These are phyloP conservation scores for Aphaenogaster rudis DNA, from an alignment of 1,140 invertebrate species.

Conservation along the genomic window DNA sequence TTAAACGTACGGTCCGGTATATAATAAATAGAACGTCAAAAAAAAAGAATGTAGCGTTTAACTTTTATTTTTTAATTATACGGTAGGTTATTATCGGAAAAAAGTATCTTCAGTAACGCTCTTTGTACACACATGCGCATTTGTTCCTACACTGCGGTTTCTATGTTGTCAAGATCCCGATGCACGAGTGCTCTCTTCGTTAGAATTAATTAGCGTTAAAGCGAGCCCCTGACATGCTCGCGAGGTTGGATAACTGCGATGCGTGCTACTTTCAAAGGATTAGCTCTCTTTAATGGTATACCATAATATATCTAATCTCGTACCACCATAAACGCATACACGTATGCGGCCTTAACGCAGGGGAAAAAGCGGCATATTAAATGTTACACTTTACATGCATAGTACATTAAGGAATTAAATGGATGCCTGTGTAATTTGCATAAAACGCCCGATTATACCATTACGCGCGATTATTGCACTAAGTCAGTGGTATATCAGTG, in stretches of 20 bases:
- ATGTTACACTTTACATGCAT: conserved; percentile 32
- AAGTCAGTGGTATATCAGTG: background rate
- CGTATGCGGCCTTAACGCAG: background rate
- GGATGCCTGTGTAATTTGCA: conserved; percentile 28
- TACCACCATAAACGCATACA: conserved; percentile 26
- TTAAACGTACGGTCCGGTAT: background rate
- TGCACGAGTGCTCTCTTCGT: conserved; percentile 70
- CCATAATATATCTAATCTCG: conserved; percentile 60
- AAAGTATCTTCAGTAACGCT: conserved; percentile 1
- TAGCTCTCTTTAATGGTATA: conserved; percentile 54
- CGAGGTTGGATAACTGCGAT: conserved; percentile 52
- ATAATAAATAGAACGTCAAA: conserved; percentile 30
- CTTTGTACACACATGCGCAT: conserved; percentile 13
- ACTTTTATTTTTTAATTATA: conserved; percentile 42
- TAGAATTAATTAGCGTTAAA: conserved; percentile 76
- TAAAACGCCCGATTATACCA: conserved; percentile 14
- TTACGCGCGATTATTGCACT: conserved; percentile 34
- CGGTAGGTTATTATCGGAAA: conserved; percentile 3
- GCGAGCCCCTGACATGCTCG: conserved; percentile 51
- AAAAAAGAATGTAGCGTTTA: conserved; percentile 23
- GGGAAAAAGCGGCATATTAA: conserved; percentile 46
- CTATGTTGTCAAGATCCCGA: conserved; percentile 44
- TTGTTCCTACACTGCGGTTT: conserved; percentile 36
- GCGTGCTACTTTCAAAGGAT: conserved; percentile 53
- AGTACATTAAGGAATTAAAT: conserved; percentile 53